phyloP scores from a whole-genome alignment of 1,140 invertebrate species.

The Drosophila kurseongensis region DNA sequence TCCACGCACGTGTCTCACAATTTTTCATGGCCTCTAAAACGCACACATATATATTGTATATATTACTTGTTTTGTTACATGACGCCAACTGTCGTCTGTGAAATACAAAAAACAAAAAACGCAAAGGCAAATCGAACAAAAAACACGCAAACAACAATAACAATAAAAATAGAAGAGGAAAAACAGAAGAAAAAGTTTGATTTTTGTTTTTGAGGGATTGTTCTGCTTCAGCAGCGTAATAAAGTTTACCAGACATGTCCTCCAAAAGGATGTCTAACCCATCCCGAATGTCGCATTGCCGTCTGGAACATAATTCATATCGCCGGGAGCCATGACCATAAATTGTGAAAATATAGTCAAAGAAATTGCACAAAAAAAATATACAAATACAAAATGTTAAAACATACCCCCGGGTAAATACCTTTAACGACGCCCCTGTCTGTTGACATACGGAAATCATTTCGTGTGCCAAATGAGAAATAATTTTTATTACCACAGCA shows the following conservation, averaged over 20 bases:
- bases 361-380: slow-evolving; percentile 8
- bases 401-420: slow-evolving; percentile 5
- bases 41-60: slow-evolving; percentile 20
- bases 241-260: slow-evolving; percentile 35
- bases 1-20: slow-evolving; percentile 71
- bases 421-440: slow-evolving; percentile 34
- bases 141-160: slow-evolving; percentile 53
- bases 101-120: slow-evolving; percentile 15
- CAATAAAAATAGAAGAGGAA: slow-evolving; percentile 36
- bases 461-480: slow-evolving; percentile 64
- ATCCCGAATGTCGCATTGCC: slow-evolving; percentile 32
- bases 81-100: slow-evolving; percentile 50
- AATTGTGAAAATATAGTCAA: slow-evolving; percentile 19
- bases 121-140: slow-evolving; percentile 22
- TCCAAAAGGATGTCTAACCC: slow-evolving; percentile 21
- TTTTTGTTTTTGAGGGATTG: slow-evolving; percentile 24
- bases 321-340: slow-evolving; percentile 22
- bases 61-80: slow-evolving; percentile 56
- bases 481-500: slow-evolving; percentile 67
- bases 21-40: slow-evolving; percentile 65
- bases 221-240: slow-evolving; percentile 22
- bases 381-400: neutral
- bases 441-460: slow-evolving; percentile 56
- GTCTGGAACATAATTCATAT: slow-evolving; percentile 37
- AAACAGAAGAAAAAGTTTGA: slow-evolving; percentile 29